These are phyloP conservation scores for Peromyscus aztecus DNA, from an alignment of 2,797 vertebrate species.

Conservation along the genomic window DNA sequence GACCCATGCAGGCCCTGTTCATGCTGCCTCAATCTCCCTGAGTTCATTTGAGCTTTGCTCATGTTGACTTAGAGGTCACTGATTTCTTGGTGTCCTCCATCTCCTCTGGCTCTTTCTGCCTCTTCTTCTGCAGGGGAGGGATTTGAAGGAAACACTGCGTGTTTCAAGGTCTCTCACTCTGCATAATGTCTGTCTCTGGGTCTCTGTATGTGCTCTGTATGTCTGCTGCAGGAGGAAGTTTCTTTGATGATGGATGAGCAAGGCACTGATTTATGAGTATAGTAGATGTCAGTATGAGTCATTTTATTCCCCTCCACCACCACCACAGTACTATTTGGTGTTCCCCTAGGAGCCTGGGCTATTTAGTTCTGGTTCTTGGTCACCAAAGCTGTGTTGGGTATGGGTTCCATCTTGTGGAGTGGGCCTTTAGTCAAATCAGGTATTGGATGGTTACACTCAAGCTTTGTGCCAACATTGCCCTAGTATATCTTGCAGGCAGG, in stretches of 20 bases:
- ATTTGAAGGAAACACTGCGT: neutral
- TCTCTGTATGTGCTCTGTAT: neutral
- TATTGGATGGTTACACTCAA: neutral
- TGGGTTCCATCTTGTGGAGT: neutral
- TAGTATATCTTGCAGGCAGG: neutral
- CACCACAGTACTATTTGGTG: neutral
- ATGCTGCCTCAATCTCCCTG: neutral
- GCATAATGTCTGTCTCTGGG: neutral
- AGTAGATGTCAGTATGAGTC: too few species aligned
- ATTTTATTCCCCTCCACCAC: neutral
- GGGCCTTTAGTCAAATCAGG: neutral
- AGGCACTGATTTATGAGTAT: neutral
- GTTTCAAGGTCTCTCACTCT: neutral
- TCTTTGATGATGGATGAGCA: neutral
- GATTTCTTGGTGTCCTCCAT: neutral
- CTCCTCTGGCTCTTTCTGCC: neutral
- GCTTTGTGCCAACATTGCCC: neutral
- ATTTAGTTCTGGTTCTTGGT: neutral
- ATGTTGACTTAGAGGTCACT: neutral
- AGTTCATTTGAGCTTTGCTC: neutral
- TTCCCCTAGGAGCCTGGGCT: neutral
- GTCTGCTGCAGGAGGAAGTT: neutral
- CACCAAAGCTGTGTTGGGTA: neutral
- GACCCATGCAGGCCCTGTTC: neutral
- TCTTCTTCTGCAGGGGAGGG: neutral